A percentile compares a stretch with the other conserved stretches of the same genome.
These are phyloP conservation scores for Linnaemya vulpina DNA, from an alignment of 2,888 invertebrate species.

Conservation along the genomic window DNA sequence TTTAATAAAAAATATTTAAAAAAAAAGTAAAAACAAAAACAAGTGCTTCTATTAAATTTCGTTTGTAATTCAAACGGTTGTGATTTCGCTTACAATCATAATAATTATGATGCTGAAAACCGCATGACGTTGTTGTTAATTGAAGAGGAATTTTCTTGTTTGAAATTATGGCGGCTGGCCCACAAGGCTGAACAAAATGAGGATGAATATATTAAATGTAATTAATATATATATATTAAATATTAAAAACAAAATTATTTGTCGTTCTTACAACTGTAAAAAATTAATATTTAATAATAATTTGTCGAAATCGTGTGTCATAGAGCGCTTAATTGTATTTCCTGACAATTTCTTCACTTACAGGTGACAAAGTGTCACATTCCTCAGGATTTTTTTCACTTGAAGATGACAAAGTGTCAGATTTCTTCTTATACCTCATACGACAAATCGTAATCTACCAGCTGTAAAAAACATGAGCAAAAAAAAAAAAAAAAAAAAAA, in stretches of 20 bases:
- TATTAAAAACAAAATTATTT: too few species aligned
- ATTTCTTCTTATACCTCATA: too few species aligned
- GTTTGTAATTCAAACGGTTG: not conserved
- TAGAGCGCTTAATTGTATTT: too few species aligned
- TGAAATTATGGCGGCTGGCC: not conserved
- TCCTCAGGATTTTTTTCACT: too few species aligned
- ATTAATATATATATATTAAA: not conserved
- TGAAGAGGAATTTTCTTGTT: constrained; percentile 8
- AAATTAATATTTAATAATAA: not conserved
- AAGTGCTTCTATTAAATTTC: not conserved
- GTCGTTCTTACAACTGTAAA: not conserved
- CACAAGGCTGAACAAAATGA: constrained; percentile 1
- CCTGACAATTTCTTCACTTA: too few species aligned
- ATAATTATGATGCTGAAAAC: not conserved
- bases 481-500: too few species aligned
- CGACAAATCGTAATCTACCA: too few species aligned
- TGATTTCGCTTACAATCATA: not conserved
- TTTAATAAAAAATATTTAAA: not conserved
- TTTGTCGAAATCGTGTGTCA: too few species aligned
- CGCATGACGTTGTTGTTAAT: constrained; percentile 16
- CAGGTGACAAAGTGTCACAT: too few species aligned
- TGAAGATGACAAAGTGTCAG: too few species aligned
- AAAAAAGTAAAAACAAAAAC: not conserved
- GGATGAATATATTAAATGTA: not conserved
- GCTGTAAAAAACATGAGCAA: too few species aligned